These are phyloP conservation scores for Tenthredo distinguenda DNA, from an alignment of 2,888 invertebrate species.

Conservation along the genomic window DNA sequence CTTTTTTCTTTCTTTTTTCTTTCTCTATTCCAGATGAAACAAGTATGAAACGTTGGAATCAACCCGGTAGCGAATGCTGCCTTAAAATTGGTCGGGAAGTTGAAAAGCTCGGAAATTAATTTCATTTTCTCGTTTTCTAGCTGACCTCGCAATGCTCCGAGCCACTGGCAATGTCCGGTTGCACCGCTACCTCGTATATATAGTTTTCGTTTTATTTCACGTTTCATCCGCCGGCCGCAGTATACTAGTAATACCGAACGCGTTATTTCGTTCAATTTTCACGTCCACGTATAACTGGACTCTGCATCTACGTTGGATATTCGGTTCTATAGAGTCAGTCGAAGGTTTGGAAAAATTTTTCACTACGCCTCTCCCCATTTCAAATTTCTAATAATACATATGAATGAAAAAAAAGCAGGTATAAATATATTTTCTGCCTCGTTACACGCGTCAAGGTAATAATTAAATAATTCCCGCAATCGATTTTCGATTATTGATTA, in stretches of 20 bases:
- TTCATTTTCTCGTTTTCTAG: conserved; percentile 19
- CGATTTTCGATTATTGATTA: neutral
- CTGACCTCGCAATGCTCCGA: too few species aligned
- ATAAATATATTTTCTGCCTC: neutral
- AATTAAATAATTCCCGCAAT: neutral
- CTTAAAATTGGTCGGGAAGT: conserved; percentile 30
- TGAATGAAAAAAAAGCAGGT: neutral
- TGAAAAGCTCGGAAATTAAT: conserved; percentile 42
- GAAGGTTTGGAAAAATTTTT: neutral
- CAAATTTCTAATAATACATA: neutral
- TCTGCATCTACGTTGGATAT: neutral
- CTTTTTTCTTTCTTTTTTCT: neutral
- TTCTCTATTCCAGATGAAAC: neutral
- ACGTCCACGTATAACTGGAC: neutral
- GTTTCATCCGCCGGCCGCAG: neutral
- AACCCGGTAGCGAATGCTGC: neutral
- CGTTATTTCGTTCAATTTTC: conserved; percentile 12
- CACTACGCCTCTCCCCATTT: neutral
- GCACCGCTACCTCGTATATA: neutral
- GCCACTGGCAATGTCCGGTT: conserved; percentile 1
- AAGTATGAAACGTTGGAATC: neutral
- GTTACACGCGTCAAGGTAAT: neutral
- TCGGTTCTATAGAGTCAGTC: neutral
- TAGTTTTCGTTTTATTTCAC: neutral
- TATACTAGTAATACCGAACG: neutral